phyloP scores from a whole-genome alignment of 2,797 vertebrate genomes.

The Chelmon rostratus region DNA sequence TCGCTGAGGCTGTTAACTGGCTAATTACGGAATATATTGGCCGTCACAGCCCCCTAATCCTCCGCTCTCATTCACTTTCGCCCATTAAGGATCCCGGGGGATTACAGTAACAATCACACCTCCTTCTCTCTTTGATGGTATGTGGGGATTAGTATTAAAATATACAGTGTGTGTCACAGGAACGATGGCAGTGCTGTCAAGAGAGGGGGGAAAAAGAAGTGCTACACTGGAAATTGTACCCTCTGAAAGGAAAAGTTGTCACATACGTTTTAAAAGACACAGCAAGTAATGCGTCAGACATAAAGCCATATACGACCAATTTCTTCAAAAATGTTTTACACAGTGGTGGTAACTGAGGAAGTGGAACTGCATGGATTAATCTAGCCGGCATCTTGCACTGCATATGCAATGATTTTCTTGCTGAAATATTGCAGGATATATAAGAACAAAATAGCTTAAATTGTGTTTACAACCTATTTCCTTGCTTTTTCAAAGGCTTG shows the following conservation, averaged over 20 bases:
- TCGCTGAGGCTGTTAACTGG: conserved; percentile 78
- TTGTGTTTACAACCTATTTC: not conserved
- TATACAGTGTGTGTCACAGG: conserved; percentile 67
- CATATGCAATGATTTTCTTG: conserved; percentile 7
- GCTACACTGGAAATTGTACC: conserved; percentile 13
- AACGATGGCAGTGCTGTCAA: conserved; percentile 57
- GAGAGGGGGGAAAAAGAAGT: conserved; percentile 32
- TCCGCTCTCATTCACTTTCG: conserved; percentile 77
- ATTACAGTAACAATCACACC: conserved; percentile 83
- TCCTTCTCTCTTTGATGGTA: conserved; percentile 77
- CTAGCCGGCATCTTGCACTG: not conserved
- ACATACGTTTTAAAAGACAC: conserved; percentile 31
- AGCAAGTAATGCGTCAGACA: conserved; percentile 1
- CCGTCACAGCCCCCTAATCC: conserved; percentile 81
- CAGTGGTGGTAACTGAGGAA: not conserved
- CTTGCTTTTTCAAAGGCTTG: not conserved
- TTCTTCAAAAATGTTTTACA: conserved; percentile 8
- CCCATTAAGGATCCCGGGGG: conserved; percentile 78
- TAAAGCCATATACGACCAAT: not conserved
- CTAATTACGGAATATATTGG: conserved; percentile 83
- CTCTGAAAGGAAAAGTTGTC: conserved; percentile 50
- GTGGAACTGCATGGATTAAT: not conserved
- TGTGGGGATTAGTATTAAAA: conserved; percentile 78
- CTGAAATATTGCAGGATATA: not conserved
- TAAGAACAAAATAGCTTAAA: conserved; percentile 6